phyloP scores from a whole-genome alignment of 2,888 invertebrate species.

The Chaitophorus viminalis region DNA sequence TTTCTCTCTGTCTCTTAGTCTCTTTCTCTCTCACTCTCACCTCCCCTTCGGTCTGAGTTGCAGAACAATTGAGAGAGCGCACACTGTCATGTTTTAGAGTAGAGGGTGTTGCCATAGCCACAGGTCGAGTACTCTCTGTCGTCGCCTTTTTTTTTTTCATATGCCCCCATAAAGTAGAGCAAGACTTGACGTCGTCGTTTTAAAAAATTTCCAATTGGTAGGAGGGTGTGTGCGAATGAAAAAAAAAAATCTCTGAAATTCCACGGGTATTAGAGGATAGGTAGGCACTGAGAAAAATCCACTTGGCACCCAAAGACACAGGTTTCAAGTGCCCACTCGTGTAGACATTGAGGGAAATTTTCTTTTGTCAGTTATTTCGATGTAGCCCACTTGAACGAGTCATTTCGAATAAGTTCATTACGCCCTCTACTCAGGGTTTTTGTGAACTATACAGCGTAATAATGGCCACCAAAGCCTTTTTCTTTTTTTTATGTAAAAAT shows the following conservation, averaged over 20 bases:
- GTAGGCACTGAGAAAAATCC: conserved; percentile 37
- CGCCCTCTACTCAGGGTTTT: conserved; percentile 9
- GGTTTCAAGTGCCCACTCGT: conserved; percentile 54
- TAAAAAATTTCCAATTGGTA: not conserved
- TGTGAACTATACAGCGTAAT: conserved; percentile 24
- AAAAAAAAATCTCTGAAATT: conserved; percentile 54
- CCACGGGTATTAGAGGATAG: conserved; percentile 44
- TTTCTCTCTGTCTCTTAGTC: conserved; percentile 16
- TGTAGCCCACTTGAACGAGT: conserved; percentile 56
- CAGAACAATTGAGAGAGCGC: conserved; percentile 38
- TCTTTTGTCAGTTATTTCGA: conserved; percentile 60
- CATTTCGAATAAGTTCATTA: conserved; percentile 61
- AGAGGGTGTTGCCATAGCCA: conserved; percentile 62
- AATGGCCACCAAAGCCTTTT: conserved; percentile 32
- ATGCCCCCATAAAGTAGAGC: conserved; percentile 13
- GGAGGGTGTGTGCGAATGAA: not conserved
- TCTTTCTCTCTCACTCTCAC: not conserved
- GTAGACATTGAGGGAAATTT: conserved; percentile 49
- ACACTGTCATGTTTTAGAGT: conserved; percentile 18
- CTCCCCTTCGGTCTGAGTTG: not conserved
- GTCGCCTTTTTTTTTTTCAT: conserved; percentile 31
- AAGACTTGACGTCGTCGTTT: conserved; percentile 50
- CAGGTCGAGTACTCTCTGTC: conserved; percentile 61
- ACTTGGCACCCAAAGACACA: conserved; percentile 55
- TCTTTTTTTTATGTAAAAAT: conserved; percentile 17